phyloP scores from a whole-genome alignment of 2,888 invertebrate species.

The Atethmia centrago region DNA sequence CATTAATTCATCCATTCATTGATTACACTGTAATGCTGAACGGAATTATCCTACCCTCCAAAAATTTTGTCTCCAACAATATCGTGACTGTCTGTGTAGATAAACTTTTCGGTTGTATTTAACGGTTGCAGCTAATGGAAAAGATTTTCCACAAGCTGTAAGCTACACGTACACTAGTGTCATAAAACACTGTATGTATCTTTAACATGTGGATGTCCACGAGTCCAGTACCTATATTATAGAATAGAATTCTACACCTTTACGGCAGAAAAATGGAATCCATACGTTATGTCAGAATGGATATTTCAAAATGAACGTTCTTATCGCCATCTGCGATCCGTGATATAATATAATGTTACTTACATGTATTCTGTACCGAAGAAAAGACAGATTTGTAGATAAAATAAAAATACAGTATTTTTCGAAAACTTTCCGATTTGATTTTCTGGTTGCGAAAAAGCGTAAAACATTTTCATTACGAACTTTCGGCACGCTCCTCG shows the following conservation, averaged over 20 bases:
- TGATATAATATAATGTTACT: neutral
- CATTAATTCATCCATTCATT: too few relatives aligned
- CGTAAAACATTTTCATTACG: slow-evolving; percentile 19
- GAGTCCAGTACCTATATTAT: neutral
- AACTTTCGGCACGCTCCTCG: neutral
- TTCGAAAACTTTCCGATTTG: neutral
- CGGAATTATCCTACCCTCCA: neutral
- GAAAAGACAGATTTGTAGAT: neutral
- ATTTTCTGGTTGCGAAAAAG: neutral
- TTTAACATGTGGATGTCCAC: neutral
- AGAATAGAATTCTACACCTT: slow-evolving; percentile 26
- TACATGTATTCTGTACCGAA: neutral
- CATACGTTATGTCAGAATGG: slow-evolving; percentile 18
- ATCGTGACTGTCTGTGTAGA: neutral
- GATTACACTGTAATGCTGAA: too few relatives aligned
- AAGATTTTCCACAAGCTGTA: neutral
- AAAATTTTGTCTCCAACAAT: neutral
- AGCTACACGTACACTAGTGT: neutral
- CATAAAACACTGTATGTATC: neutral
- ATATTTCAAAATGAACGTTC: slow-evolving; percentile 15
- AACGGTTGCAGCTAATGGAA: slow-evolving; percentile 5
- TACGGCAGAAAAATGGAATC: slow-evolving; percentile 15
- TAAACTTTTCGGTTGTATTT: slow-evolving; percentile 12
- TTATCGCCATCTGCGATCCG: neutral
- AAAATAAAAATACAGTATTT: neutral